Base-by-base conservation (phyloP, 1,140 invertebrate genomes). In the Gonatopus flavifemur region DNA sequence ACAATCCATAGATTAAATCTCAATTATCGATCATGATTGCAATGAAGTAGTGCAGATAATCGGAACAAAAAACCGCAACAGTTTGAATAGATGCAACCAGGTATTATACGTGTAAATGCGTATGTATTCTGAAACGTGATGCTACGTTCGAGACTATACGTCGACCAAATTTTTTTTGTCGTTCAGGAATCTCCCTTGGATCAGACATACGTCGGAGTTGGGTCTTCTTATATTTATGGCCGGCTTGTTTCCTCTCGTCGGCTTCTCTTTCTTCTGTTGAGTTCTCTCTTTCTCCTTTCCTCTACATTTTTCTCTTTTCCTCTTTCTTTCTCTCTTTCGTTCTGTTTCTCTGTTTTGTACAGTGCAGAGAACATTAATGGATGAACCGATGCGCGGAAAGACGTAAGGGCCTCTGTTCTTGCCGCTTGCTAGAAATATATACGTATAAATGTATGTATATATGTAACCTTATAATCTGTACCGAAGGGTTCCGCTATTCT, bases 201-300 rank as follows among this genome's bases (percentile, higher is more conserved):
- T 74, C 69, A 70, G 62, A 70, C n/a, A n/a, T n/a, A n/a, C 70
- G 67, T 72, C 64, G 39, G 64, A 64, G 55, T 60, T 61, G 56
- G 25, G 59, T 60, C 60, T 60, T 66, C 60, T 63, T 66, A 74
- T 76, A 77, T 77, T 77, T 77, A 77, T 77, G 68, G 70, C 63
- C 68, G 64, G 60, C 51, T 69, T 71, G 71, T 74, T n/a, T 63
- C 44, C 55, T 70, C 59, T 69, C 62, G 58, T 54, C 39, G 52
- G 22, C 40, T 55, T 50, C 38, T 54, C 60, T 43, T 19, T 5
- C n/a, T 16, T 25, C 20, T 16, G 1, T n/a, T 5, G 8, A 5
- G 6, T 6, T 36, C 9, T 20, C 10, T n/a, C n/a, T n/a, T 16
- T 13, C 13, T 12, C 19, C 9, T 1, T 6, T 10, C 55, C 44